Percentiles rank a stretch among this genome's conserved stretches.
phyloP scores from a whole-genome alignment of 2,113 vertebrate genomes.

The Narcine bancroftii region DNA sequence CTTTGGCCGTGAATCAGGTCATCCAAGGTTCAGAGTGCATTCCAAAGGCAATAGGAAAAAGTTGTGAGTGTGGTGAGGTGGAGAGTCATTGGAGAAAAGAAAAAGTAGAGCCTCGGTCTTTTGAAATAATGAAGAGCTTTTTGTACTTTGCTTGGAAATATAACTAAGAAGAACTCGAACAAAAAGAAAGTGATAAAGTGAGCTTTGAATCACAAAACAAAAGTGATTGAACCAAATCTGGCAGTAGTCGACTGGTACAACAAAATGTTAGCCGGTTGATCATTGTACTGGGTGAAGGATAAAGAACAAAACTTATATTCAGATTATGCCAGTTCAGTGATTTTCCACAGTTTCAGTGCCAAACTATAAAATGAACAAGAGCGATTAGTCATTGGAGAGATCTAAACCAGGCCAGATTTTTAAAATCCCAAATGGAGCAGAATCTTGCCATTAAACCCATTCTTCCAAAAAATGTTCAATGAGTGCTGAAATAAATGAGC shows the following conservation, averaged over 20 bases:
- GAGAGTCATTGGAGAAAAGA: neutral
- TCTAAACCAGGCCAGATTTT: neutral
- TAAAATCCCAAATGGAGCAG: neutral
- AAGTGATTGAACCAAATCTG: neutral
- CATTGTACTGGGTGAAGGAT: neutral
- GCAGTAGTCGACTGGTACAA: neutral
- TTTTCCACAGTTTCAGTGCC: neutral
- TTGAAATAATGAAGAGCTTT: neutral
- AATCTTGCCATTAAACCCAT: neutral
- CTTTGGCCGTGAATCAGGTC: neutral
- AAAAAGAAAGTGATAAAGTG: neutral
- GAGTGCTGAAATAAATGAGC: too few relatives aligned
- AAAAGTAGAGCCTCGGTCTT: neutral
- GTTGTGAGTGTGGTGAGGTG: neutral
- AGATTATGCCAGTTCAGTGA: neutral
- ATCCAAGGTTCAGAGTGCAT: neutral
- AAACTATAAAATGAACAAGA: neutral
- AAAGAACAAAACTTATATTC: neutral
- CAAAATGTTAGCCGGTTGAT: neutral
- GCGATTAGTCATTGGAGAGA: neutral
- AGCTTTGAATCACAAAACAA: neutral
- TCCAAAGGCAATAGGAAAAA: neutral
- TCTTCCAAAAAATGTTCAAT: neutral
- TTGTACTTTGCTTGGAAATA: neutral
- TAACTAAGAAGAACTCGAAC: neutral